phyloP scores from a whole-genome alignment of 2,797 vertebrate genomes.

The Melanotaenia maccullochi region DNA sequence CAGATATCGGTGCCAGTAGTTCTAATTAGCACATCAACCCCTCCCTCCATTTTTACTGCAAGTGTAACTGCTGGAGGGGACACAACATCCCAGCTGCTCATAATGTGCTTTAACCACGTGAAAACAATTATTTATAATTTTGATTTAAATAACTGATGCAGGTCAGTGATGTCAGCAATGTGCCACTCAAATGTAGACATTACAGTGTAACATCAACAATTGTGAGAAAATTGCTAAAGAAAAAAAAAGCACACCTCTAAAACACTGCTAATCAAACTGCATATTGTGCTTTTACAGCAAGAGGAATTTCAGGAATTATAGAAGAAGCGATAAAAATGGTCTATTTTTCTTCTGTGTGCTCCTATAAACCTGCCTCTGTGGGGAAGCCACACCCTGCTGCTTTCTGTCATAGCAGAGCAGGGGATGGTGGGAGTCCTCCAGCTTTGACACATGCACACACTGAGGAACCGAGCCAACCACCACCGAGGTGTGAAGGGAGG shows the following conservation, averaged over 20 bases:
- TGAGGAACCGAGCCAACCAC: conserved; percentile 38
- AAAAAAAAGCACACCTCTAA: background rate
- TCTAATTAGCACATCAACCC: conserved; percentile 39
- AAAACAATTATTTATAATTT: conserved; percentile 21
- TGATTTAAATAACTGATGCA: conserved; percentile 34
- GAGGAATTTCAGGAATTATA: background rate
- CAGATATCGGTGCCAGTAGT: conserved; percentile 1
- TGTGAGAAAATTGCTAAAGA: background rate
- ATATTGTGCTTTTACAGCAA: background rate
- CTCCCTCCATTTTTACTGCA: conserved; percentile 25
- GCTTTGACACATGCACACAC: conserved; percentile 12
- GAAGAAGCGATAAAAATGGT: conserved; percentile 3
- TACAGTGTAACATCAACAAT: background rate
- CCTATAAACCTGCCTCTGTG: conserved; percentile 40
- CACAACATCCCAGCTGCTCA: conserved; percentile 9
- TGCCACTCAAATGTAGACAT: background rate
- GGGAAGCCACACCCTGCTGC: conserved; percentile 73
- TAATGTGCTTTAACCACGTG: conserved; percentile 9
- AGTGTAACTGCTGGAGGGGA: conserved; percentile 17
- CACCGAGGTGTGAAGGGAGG: conserved; percentile 59
- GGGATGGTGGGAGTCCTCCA: conserved; percentile 41
- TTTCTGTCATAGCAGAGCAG: conserved; percentile 41
- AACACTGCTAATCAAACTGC: background rate
- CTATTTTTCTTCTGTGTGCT: conserved; percentile 25
- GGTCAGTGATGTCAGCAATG: conserved; percentile 11